Conservation (phyloP, 1,140 invertebrate species). For the Drosophila nigrodunni region DNA sequence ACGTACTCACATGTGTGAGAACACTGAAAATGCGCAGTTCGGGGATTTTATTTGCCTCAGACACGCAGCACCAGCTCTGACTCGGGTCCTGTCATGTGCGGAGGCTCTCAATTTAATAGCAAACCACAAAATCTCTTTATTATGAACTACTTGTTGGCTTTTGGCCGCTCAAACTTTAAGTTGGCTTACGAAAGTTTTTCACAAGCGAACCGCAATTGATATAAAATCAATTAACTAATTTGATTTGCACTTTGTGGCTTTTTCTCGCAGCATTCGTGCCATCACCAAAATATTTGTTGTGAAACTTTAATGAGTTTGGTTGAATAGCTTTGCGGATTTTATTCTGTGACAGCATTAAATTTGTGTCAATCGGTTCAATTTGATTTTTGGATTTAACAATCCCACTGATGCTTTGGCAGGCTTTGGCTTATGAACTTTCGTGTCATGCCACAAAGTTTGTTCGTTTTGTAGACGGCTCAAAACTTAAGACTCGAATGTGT, state of each 20-base stretch:
- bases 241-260: constrained; percentile 46
- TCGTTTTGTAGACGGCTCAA: constrained; percentile 39
- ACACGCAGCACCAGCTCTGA: constrained; percentile 29
- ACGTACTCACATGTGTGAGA: neutral
- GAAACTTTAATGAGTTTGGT: constrained; percentile 48
- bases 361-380: constrained; percentile 29
- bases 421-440: constrained; percentile 37
- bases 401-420: neutral
- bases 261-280: neutral
- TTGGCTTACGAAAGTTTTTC: constrained; percentile 44
- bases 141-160: constrained; percentile 80
- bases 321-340: constrained; percentile 15
- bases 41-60: constrained; percentile 30
- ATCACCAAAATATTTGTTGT: neutral
- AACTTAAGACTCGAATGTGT: constrained; percentile 32
- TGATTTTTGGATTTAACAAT: neutral
- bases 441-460: constrained; percentile 24
- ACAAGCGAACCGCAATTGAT: constrained; percentile 49
- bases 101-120: constrained; percentile 55
- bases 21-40: constrained; percentile 26
- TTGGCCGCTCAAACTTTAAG: constrained; percentile 63
- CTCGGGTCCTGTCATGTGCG: constrained; percentile 7
- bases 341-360: constrained; percentile 36
- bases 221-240: constrained; percentile 70
- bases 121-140: constrained; percentile 70